These are phyloP conservation scores for Aelia acuminata DNA, from an alignment of 2,888 invertebrate genomes.

Conservation along the genomic window DNA sequence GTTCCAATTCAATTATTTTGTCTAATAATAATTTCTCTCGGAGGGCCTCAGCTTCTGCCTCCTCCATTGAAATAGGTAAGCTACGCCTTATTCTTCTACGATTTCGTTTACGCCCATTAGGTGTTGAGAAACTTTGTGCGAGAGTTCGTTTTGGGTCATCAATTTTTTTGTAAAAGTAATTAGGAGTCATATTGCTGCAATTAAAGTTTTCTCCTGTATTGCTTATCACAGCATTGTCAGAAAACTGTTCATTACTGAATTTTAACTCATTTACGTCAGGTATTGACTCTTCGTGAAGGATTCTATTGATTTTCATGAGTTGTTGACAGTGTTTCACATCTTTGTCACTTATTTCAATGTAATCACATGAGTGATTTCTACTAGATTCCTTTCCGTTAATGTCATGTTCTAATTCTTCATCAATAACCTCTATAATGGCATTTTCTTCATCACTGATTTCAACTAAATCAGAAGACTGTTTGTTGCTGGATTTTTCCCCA, in stretches of 20 bases:
- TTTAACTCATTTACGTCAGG: not conserved
- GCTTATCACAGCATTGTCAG: not conserved
- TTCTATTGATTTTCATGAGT: not conserved
- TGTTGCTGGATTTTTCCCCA: not conserved
- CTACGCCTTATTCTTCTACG: not conserved
- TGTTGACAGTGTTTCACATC: not conserved
- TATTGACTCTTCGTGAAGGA: not conserved
- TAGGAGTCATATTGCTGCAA: not conserved
- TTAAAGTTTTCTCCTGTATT: not conserved
- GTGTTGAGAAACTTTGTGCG: not conserved
- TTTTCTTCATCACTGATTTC: not conserved
- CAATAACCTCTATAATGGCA: not conserved
- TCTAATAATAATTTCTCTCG: constrained; percentile 30
- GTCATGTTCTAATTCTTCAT: not conserved
- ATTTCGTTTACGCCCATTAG: not conserved
- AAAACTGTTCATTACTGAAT: not conserved
- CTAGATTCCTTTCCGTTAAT: not conserved
- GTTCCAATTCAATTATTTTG: constrained; percentile 47
- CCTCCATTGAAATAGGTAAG: not conserved
- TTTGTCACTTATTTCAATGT: constrained; percentile 23
- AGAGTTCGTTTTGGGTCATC: not conserved
- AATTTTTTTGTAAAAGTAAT: not conserved
- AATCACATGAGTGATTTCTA: not conserved
- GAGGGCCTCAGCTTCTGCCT: constrained; percentile 40
- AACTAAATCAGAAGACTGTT: not conserved